Conservation (phyloP, 2,797 vertebrate genomes). For the Argyrosomus regius region DNA sequence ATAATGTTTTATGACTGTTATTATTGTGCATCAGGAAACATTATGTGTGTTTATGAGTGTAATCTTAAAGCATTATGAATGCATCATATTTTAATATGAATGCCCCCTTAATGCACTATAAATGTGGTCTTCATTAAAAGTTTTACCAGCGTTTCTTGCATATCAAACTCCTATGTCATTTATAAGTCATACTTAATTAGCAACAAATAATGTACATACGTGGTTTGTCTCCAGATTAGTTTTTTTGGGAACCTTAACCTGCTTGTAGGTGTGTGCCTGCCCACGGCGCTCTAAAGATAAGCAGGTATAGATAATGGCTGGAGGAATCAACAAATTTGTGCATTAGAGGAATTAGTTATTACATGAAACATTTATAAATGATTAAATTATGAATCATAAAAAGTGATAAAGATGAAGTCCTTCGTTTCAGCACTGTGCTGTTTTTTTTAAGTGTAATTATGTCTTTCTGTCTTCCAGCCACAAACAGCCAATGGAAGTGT, state of each 20-base stretch:
- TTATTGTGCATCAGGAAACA: too few species aligned
- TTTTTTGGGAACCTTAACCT: too few species aligned
- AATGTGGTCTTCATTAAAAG: too few species aligned
- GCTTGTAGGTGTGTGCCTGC: too few species aligned
- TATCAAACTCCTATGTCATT: not conserved
- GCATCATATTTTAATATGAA: too few species aligned
- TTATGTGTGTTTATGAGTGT: too few species aligned
- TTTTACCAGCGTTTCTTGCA: too few species aligned
- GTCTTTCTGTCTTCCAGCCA: constrained; percentile 1
- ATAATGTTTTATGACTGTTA: too few species aligned
- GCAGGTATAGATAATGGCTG: not conserved
- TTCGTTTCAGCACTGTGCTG: not conserved
- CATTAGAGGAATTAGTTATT: not conserved
- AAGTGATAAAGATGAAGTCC: not conserved
- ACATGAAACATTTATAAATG: not conserved
- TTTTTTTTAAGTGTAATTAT: not conserved
- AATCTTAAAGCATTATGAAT: too few species aligned
- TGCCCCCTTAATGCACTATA: too few species aligned
- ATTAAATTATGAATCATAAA: not conserved
- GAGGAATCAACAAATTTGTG: not conserved
- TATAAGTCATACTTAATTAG: not conserved
- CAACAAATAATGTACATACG: not conserved
- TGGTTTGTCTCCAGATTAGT: not conserved
- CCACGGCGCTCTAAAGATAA: too few species aligned
- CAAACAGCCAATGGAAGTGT: not conserved